Conservation (phyloP, 2,888 invertebrate genomes). For the Tipula unca region DNA sequence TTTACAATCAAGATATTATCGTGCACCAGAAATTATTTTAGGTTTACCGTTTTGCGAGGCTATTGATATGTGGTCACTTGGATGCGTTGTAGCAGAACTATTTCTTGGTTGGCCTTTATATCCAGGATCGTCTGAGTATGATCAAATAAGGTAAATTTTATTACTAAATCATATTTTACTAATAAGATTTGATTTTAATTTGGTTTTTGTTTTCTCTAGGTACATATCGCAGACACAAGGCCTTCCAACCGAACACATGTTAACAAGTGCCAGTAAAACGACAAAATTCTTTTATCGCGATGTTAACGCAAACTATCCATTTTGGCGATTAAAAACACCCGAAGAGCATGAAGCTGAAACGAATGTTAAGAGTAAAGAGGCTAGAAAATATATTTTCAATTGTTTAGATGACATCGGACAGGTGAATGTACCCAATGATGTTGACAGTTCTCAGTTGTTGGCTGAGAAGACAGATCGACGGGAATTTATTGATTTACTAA, state of each 20-base stretch:
- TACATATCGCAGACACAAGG: slow-evolving; percentile 97
- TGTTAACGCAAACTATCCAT: slow-evolving; percentile 82
- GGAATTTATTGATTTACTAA: slow-evolving; percentile 95
- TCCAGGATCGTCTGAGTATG: slow-evolving; percentile 98
- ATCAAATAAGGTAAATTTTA: slow-evolving; percentile 83
- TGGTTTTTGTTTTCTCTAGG: slow-evolving; percentile 27
- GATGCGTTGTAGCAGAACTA: slow-evolving; percentile 98
- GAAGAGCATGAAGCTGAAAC: slow-evolving; percentile 98
- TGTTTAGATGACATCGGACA: slow-evolving; percentile 97
- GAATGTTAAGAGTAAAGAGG: slow-evolving; percentile 97
- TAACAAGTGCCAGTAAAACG: slow-evolving; percentile 94
- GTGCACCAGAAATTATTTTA: slow-evolving; percentile 93
- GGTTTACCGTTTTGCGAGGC: slow-evolving; percentile 99
- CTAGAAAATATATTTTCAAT: slow-evolving; percentile 98
- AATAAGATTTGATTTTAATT: not conserved
- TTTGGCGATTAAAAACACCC: slow-evolving; percentile 85
- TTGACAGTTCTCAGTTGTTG: slow-evolving; percentile 91
- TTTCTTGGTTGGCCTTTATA: slow-evolving; percentile 99
- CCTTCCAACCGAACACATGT: slow-evolving; percentile 95
- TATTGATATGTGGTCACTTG: slow-evolving; percentile 99
- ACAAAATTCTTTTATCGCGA: slow-evolving; percentile 97
- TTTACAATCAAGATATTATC: slow-evolving; percentile 96
- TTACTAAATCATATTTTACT: slow-evolving; percentile 29
- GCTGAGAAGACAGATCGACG: slow-evolving; percentile 96
- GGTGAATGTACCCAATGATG: slow-evolving; percentile 93